phyloP scores from a whole-genome alignment of 2,888 invertebrate species.

The Scrobipalpa costella region DNA sequence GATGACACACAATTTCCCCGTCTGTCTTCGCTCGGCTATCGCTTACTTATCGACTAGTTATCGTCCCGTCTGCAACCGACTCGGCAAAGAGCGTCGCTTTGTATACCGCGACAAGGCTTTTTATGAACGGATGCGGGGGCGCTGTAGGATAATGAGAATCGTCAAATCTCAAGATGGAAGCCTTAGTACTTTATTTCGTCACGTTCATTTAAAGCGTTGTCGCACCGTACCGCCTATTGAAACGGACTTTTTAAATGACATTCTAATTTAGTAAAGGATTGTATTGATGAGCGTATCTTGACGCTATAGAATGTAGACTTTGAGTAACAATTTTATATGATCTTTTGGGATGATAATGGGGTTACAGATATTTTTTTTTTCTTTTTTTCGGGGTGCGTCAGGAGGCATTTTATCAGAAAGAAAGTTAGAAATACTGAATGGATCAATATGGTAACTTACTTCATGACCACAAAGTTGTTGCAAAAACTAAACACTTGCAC shows the following conservation, averaged over 20 bases:
- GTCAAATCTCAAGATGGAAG: too few relatives aligned
- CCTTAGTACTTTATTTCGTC: too few relatives aligned
- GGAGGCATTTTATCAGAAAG: too few relatives aligned
- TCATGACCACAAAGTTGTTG: background rate
- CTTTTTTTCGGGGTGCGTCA: too few relatives aligned
- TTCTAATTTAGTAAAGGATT: constrained; percentile 16
- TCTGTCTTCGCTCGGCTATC: constrained; percentile 27
- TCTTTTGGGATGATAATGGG: too few relatives aligned
- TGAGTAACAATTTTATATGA: background rate
- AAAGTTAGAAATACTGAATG: too few relatives aligned
- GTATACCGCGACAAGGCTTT: too few relatives aligned
- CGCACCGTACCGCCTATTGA: constrained; percentile 39
- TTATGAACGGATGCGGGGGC: too few relatives aligned
- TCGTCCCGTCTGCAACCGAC: constrained; percentile 38
- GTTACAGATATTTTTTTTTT: too few relatives aligned
- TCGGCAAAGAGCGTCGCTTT: constrained; percentile 31
- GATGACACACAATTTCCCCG: constrained; percentile 23
- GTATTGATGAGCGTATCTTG: constrained; percentile 6
- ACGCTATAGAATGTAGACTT: background rate
- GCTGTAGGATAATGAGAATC: too few relatives aligned
- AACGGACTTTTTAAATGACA: constrained; percentile 30
- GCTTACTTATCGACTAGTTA: constrained; percentile 35
- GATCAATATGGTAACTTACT: too few relatives aligned
- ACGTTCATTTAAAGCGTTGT: too few relatives aligned
- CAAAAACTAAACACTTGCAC: background rate